Percentiles rank a stretch among this genome's conserved stretches.
phyloP scores from a whole-genome alignment of 2,888 invertebrate species.

The Strigamia maritima region DNA sequence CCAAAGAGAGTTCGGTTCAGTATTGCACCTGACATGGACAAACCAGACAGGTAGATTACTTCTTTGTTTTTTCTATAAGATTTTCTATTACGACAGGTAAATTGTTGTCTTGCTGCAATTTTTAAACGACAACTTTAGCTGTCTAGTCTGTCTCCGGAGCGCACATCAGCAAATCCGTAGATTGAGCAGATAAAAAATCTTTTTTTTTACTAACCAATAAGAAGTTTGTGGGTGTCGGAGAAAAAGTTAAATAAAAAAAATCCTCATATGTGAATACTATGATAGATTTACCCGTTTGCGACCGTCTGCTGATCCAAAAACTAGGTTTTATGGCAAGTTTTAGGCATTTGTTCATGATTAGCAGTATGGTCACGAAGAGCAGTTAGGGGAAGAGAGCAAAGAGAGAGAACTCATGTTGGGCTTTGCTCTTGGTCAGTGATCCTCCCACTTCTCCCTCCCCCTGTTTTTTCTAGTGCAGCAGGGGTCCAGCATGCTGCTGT shows the following conservation, averaged over 20 bases:
- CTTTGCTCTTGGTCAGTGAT: slow-evolving; percentile 4
- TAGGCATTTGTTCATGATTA: slow-evolving; percentile 12
- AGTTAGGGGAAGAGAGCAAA: neutral
- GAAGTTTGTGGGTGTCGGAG: neutral
- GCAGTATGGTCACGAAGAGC: slow-evolving; percentile 29
- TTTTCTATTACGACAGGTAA: no score
- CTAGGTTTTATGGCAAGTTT: neutral
- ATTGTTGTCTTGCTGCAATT: no score
- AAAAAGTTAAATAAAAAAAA: neutral
- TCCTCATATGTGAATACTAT: neutral
- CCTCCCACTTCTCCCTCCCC: neutral
- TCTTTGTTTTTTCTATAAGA: neutral
- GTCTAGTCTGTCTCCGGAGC: no score
- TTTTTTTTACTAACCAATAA: neutral
- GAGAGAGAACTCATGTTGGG: neutral
- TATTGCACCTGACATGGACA: slow-evolving; percentile 9
- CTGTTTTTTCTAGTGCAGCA: neutral
- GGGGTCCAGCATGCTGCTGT: neutral
- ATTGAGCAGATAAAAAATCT: no score
- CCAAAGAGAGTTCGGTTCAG: neutral
- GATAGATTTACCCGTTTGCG: neutral
- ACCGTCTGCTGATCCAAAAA: neutral
- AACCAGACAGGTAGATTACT: neutral
- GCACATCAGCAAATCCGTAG: no score
- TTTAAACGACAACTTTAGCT: neutral